Evolutionary conservation across 2,113 vertebrate genomes (phyloP).

Genomic region (Procapra przewalskii): DNA sequence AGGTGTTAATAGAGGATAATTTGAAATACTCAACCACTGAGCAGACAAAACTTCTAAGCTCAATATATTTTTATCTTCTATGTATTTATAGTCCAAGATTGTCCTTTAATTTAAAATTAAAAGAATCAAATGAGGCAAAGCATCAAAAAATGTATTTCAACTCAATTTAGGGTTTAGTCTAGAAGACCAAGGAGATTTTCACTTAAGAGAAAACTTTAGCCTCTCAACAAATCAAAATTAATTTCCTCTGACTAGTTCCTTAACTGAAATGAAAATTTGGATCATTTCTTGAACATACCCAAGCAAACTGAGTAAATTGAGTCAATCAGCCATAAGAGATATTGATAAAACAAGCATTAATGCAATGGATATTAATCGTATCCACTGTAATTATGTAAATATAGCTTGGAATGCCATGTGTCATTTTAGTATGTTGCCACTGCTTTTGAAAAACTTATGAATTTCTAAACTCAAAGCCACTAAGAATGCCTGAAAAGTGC

Average conservation of each 20-base stretch:
- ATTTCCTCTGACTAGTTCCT: constrained; percentile 6
- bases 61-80: neutral
- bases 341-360: constrained; percentile 32
- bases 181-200: neutral
- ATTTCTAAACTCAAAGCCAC: neutral
- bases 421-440: neutral
- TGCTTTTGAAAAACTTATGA: neutral
- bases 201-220: neutral
- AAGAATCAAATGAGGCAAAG: neutral
- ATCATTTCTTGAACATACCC: constrained; percentile 15
- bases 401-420: neutral
- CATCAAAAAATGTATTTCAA: neutral
- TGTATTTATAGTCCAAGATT: neutral
- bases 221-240: neutral
- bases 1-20: neutral
- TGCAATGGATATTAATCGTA: constrained; percentile 40
- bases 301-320: constrained; percentile 12
- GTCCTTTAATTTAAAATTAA: neutral
- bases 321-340: neutral
- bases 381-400: constrained; percentile 30
- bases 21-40: neutral
- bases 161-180: neutral
- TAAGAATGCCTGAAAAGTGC: neutral
- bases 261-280: constrained; percentile 27
- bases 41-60: neutral